Conservation (phyloP, 2,888 invertebrate genomes). For the Rutpela maculata region DNA sequence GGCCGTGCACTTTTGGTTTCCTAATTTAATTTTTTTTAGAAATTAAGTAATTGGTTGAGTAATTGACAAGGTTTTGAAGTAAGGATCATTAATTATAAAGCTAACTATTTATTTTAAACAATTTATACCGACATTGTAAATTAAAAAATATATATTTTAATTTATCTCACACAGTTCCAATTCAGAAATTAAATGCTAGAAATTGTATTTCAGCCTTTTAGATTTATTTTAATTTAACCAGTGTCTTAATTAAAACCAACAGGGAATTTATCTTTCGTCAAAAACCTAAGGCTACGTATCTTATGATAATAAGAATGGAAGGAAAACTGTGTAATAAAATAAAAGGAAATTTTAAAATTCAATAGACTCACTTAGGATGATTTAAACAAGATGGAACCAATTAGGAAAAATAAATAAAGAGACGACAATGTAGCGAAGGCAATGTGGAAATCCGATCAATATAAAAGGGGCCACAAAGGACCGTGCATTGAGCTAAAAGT, state of each 20-base stretch:
- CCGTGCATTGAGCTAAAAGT: constrained; percentile 22
- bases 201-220: constrained; percentile 8
- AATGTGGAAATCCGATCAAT: constrained; percentile 36
- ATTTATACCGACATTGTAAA: no score
- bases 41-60: no score
- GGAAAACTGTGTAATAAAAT: constrained; percentile 51
- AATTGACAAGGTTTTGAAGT: no score
- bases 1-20: no score
- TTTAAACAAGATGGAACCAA: constrained; percentile 50
- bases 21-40: no score
- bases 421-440: constrained; percentile 44
- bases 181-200: neutral
- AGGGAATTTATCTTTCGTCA: constrained; percentile 1
- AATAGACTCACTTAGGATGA: constrained; percentile 51
- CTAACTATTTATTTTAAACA: no score
- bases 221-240: constrained; percentile 23
- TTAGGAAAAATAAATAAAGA: constrained; percentile 45
- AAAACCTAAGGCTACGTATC: constrained; percentile 36
- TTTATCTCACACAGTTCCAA: neutral
- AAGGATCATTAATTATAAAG: no score
- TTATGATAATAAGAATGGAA: constrained; percentile 47
- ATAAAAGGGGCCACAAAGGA: constrained; percentile 34
- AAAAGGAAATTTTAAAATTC: constrained; percentile 50
- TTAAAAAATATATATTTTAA: neutral
- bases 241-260: constrained; percentile 24